Base-by-base conservation (phyloP, 2,888 invertebrate genomes). In the Macrosoma leucophasiata region DNA sequence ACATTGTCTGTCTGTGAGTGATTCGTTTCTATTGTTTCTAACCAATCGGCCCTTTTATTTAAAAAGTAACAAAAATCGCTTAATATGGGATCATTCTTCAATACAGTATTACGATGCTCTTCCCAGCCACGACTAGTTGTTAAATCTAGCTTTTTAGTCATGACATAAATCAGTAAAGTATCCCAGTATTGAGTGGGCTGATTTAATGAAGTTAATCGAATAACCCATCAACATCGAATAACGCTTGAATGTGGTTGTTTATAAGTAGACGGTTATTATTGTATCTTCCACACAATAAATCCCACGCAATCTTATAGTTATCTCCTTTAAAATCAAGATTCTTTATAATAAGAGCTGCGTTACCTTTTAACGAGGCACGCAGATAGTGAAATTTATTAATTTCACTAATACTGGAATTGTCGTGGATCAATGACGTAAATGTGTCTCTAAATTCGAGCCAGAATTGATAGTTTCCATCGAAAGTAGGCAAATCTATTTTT, bases 371-470 rank as follows among this genome's bases (percentile, higher is more conserved):
- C 7, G 41, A 32, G n/a, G 32, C 33, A 6, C 44, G 36, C 9
- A 41, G 19, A 15, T 44, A 44, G 14, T 43, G 40, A 34, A 41
- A 34, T 25, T 41, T 41, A 6, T 28, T 36, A 8, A 41, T 37
- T 9, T 34, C 13, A 29, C 33, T 34, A n/a, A 39, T 26, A 13
- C 20, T 14, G 9, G 36, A 14, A 13, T 29, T 33, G n/a, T 32
- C 14, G 29, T 41, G 37, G 23, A 41, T 41, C 18, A 41, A 29
- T 13, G 39, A 39, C 12, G 11, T 9, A 20, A 22, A 28, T 3
- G 38, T 43, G 22, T 41, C 36, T 22, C 31, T 32, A 31, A 24
- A 41, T 12, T 41, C 40, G 4, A 44, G 27, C 43, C 41, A 42
- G 18, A 29, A n/a, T 9, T 40, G 39, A 37, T 39, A 44, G 29